Evolutionary conservation across 2,888 invertebrate genomes (phyloP), one percentile per base, ranked within the genome.

Genomic region (Caenorhabditis sp.): DNA sequence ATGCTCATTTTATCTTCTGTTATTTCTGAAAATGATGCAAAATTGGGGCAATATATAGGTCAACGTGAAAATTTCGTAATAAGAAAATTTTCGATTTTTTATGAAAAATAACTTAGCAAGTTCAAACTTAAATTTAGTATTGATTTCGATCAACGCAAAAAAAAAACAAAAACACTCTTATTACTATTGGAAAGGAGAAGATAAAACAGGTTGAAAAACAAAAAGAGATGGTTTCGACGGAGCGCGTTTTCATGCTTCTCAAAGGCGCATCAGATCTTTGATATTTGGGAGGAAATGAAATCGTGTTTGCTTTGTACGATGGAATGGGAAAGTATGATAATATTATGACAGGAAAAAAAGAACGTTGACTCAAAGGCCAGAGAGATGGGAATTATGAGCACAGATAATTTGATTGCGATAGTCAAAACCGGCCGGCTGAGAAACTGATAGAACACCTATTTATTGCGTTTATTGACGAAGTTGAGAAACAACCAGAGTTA

Each of bases 11-110:
- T 43, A 17, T 43, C 17, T 17, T 5, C 14, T 64, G 31, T 17
- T n/a, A 24, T 58, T n/a, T 64, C 24, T 31, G 4, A 26, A 57
- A 51, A 65, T 72, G 72, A 72, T 62, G 72, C 67, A 72, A 72
- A 64, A 8, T 4, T 50, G 3, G 6, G 14, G 17, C 17, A 50
- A 53, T 53, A 8, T 12, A 43, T 43, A 43, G 43, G 43, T 43
- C 43, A 43, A 43, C 8, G 21, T 5, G 21, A 51, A 23, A 51
- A 51, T 51, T 51, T 51, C 51, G 51, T 21, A 51, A 51, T 12
- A n/a, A n/a, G n/a, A n/a, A n/a, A n/a, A 51, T 21, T 23, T 17
- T 43, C 43, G 2, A 43, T 14, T 43, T 43, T 43, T 17, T 10
- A 10, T 10, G 43, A 43, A 17, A 3, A 17, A 12, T 43, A 43